Evolutionary conservation across 2,888 invertebrate genomes (phyloP), one percentile per base, ranked within the genome.

Genomic region (Ochropleura plecta): DNA sequence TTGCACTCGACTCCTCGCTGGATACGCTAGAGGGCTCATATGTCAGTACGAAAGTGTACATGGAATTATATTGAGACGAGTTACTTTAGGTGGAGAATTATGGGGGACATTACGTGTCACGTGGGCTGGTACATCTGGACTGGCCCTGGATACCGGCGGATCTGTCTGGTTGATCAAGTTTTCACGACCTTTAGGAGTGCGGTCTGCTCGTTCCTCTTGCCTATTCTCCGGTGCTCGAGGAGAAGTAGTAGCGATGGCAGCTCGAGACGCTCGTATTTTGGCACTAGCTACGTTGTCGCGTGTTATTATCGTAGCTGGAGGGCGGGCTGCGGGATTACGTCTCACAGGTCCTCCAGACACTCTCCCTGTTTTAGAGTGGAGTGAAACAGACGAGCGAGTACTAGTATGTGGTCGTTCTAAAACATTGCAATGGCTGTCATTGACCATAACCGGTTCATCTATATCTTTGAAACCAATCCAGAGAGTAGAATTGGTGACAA

Each of bases 211-310:
- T 79, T 98, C 99, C 0, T 98, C 98, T 70, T 99, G 99, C 92
- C 96, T 99, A 20, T 99, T 99, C 94, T 99, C 99, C 53, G 99
- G 99, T 51, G 99, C 99, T 72, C 97, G 99, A 73, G 99, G 99
- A 0, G 99, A 99, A 97, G 96, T 96, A 0, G 95, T 96, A 0
- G 93, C 95, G 0, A 96, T 96, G 96, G 88, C 93, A 0, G 95
- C 96, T 7, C 91, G 94, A 3, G 95, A 96, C 79, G 95, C 96
- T 5, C 93, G 96, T 8, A 97, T 99, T 75, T 97, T 99, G 72
- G 99, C 99, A 0, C 97, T 99, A 97, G 99, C 99, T 0, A 99
- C 99, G 0, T 97, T 99, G 66, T 99, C 99, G 0, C 99, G 99
- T 95, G 98, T 98, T 14, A 95, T 96, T 9, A 93, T 96, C 65